A percentile compares a stretch with the other conserved stretches of the same genome.
phyloP scores from a whole-genome alignment of 2,797 vertebrate species.

The Oophaga sylvatica region DNA sequence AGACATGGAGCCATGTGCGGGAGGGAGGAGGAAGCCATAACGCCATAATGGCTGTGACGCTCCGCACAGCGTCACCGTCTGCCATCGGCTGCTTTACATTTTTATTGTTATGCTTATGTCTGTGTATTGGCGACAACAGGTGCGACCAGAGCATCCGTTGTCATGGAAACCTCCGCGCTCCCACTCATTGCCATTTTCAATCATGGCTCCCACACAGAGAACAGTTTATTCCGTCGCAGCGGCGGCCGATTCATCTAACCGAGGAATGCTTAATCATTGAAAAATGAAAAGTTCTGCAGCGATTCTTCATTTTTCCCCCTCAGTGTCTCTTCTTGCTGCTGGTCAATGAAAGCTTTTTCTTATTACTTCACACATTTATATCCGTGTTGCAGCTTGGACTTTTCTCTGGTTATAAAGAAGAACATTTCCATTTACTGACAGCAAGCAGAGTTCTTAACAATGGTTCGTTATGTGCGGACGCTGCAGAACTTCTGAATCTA shows the following conservation, averaged over 20 bases:
- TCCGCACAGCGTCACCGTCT: background rate
- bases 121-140: background rate
- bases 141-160: background rate
- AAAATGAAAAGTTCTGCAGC: background rate
- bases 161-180: background rate
- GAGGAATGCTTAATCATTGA: background rate
- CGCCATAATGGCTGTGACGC: background rate
- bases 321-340: background rate
- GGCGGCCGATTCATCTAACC: background rate
- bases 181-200: background rate
- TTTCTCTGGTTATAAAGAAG: background rate
- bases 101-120: background rate
- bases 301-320: background rate
- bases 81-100: background rate
- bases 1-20: background rate
- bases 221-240: background rate
- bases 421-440: background rate
- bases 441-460: background rate
- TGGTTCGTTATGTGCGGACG: background rate
- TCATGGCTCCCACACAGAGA: background rate
- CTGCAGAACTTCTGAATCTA: no score
- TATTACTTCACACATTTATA: no score
- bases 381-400: no score
- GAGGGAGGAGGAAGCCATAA: background rate
- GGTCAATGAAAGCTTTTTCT: background rate